phyloP scores from a whole-genome alignment of 2,888 invertebrate genomes.

The Yponomeuta cagnagella region DNA sequence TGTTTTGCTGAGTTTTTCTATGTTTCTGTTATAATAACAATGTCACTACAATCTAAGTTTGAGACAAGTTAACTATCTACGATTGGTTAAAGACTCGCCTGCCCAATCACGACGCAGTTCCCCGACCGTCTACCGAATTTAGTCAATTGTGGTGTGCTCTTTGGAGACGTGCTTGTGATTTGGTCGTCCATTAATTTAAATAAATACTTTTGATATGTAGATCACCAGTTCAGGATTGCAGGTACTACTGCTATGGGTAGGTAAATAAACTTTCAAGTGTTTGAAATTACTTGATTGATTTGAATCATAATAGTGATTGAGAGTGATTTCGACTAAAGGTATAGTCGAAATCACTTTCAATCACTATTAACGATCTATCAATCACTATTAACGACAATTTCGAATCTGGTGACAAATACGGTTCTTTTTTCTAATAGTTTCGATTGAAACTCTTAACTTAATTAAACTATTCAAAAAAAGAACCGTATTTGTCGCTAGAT shows the following conservation, averaged over 20 bases:
- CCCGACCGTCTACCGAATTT: conserved; percentile 32
- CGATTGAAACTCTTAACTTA: no score
- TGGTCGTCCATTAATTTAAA: background rate
- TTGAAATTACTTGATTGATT: background rate
- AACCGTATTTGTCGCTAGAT: no score
- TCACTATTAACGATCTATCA: no score
- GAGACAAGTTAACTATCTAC: background rate
- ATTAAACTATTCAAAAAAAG: no score
- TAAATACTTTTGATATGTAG: background rate
- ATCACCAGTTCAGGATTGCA: background rate
- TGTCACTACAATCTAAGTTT: no score
- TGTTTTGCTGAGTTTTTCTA: no score
- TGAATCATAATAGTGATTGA: background rate
- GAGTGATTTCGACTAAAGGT: background rate
- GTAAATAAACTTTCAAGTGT: conserved; percentile 10
- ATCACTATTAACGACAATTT: no score
- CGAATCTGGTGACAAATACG: no score
- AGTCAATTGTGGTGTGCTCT: conserved; percentile 38
- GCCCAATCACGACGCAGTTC: conserved; percentile 7
- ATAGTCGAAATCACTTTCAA: no score
- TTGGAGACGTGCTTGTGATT: background rate
- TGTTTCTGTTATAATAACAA: no score
- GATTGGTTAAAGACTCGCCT: conserved; percentile 1
- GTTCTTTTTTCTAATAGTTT: no score
- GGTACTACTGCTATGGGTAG: background rate